Percentiles rank a stretch among this genome's conserved stretches.
Evolutionary conservation across 2,888 invertebrate species (phyloP).

Genomic region (Cyclophora punctaria): DNA sequence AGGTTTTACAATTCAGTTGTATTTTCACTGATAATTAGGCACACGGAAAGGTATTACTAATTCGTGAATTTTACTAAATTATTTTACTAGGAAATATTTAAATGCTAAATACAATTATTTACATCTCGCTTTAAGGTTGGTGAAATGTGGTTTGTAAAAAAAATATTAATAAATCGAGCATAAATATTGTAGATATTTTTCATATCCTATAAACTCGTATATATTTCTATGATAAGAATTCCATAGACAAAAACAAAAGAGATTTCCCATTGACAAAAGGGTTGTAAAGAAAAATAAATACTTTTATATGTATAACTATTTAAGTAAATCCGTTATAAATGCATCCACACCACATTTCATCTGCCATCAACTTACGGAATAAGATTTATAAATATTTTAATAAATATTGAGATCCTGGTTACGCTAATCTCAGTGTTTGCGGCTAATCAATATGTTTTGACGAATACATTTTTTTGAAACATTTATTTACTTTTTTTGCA

Average conservation of each 20-base stretch:
- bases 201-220: no score
- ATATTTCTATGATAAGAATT: no score
- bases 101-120: conserved; percentile 22
- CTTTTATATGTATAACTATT: no score
- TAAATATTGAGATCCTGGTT: conserved; percentile 68
- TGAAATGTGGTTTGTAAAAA: neutral
- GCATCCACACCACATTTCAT: no score
- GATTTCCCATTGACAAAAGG: no score
- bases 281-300: no score
- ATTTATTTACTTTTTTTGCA: no score
- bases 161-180: no score
- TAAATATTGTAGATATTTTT: no score
- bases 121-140: conserved; percentile 9
- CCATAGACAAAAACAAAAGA: no score
- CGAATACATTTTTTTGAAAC: conserved; percentile 1
- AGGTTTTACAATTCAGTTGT: conserved; percentile 32
- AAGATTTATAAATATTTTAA: conserved; percentile 53
- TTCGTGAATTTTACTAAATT: conserved; percentile 19
- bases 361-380: conserved; percentile 21
- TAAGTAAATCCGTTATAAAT: no score
- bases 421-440: conserved; percentile 59
- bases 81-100: conserved; percentile 11
- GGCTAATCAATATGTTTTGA: conserved; percentile 18
- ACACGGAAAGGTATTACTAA: conserved; percentile 43
- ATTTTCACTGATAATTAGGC: conserved; percentile 50